Conservation (phyloP, 2,113 vertebrate species). For the Ammospiza nelsoni region DNA sequence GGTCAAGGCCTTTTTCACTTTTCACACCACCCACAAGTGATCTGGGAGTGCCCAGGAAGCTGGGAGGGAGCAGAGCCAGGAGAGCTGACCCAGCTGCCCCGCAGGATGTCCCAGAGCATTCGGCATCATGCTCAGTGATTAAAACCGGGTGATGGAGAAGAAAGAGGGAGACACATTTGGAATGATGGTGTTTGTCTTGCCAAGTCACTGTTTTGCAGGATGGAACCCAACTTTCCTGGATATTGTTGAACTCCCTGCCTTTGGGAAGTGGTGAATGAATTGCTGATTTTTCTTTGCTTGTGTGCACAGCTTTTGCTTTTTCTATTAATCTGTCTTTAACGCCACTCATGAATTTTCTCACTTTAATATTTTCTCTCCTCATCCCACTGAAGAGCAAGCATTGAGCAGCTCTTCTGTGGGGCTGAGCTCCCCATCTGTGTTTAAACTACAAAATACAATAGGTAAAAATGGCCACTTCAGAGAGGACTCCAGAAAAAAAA, state of each 20-base stretch:
- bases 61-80: not conserved
- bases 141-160: not conserved
- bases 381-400: accelerated
- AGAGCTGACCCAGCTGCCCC: not conserved
- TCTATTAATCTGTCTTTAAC: not conserved
- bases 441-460: not conserved
- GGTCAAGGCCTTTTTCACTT: not conserved
- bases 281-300: not conserved
- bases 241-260: not conserved
- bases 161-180: accelerated
- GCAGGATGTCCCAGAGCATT: not conserved
- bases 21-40: accelerated
- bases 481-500: not conserved
- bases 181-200: not conserved
- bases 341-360: not conserved
- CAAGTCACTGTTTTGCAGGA: accelerated
- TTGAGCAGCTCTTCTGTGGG: not conserved
- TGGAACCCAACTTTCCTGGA: not conserved
- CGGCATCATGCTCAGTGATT: accelerated
- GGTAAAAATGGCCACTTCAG: not conserved
- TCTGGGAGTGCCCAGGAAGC: accelerated
- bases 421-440: not conserved
- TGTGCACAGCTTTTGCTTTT: accelerated
- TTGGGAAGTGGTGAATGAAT: not conserved
- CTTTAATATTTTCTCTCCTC: not conserved